A percentile compares a stretch with the other conserved stretches of the same genome.
phyloP scores from a whole-genome alignment of 1,140 invertebrate genomes.

The Euwallacea similis region DNA sequence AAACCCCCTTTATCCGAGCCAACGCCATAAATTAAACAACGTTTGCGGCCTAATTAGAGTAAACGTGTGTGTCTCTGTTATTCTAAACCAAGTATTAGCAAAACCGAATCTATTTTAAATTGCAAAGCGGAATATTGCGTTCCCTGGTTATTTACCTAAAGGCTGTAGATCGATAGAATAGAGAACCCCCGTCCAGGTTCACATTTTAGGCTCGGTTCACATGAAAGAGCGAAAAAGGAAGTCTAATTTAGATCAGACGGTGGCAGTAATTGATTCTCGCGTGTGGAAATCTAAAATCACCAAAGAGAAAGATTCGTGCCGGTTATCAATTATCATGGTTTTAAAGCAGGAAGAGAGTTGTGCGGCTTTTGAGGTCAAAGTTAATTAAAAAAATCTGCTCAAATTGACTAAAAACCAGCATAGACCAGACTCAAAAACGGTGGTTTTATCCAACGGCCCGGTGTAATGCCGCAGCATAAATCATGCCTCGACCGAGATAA shows the following conservation, averaged over 20 bases:
- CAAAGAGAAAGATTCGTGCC: no score
- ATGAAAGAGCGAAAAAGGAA: constrained; percentile 3
- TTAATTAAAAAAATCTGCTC: no score
- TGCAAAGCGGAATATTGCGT: constrained; percentile 1
- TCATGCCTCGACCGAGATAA: constrained; percentile 19
- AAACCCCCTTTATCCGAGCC: neutral
- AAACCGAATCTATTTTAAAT: constrained; percentile 21
- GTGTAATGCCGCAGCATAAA: constrained; percentile 23
- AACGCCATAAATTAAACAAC: constrained; percentile 8
- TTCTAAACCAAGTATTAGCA: constrained; percentile 16
- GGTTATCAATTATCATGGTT: no score
- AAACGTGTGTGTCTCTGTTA: constrained; percentile 3
- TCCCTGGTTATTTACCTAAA: neutral
- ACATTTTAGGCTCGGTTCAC: neutral
- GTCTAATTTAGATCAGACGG: constrained; percentile 3
- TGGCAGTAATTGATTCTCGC: constrained; percentile 5
- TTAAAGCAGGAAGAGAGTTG: no score
- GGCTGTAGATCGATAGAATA: neutral
- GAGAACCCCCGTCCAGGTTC: neutral
- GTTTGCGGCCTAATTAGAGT: constrained; percentile 13
- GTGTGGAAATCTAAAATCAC: neutral
- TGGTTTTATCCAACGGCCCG: constrained; percentile 13
- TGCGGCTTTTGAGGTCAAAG: no score
- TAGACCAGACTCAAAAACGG: constrained; percentile 5
- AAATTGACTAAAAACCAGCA: no score